Evolutionary conservation across 2,888 invertebrate genomes (phyloP).

Genomic region (Diogma glabrata): DNA sequence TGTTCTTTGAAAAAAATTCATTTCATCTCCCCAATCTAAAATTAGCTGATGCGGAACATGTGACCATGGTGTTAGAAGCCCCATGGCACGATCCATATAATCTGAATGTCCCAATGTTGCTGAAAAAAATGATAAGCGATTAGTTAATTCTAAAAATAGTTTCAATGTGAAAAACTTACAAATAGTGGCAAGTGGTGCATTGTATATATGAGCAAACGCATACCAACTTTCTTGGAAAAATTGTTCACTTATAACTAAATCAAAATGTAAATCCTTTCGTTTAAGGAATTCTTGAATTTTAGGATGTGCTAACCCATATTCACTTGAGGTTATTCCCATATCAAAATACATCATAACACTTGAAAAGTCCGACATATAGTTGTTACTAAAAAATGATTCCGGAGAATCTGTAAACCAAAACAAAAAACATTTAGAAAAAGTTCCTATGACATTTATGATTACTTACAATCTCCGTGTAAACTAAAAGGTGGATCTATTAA

Average conservation of each 20-base stretch:
- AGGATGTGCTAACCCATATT: constrained; percentile 28
- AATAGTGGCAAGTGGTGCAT: constrained; percentile 34
- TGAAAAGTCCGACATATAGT: no score
- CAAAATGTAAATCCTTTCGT: constrained; percentile 33
- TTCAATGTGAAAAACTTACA: constrained; percentile 8
- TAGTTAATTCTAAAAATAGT: neutral
- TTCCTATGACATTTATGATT: neutral
- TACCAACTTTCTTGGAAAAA: constrained; percentile 38
- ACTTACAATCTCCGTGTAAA: constrained; percentile 32
- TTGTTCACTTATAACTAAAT: constrained; percentile 35
- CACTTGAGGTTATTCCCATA: constrained; percentile 24
- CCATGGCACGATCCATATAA: constrained; percentile 36
- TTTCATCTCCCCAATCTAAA: constrained; percentile 31
- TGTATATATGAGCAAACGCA: constrained; percentile 36
- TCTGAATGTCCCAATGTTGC: constrained; percentile 37
- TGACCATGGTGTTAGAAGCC: constrained; percentile 32
- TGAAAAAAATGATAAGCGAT: neutral
- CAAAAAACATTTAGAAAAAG: neutral
- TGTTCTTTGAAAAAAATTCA: constrained; percentile 33
- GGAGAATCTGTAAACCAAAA: no score
- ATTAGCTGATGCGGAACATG: constrained; percentile 31
- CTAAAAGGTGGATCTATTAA: constrained; percentile 31
- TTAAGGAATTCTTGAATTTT: constrained; percentile 28
- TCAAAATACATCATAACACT: neutral
- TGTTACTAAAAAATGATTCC: no score